Conservation (phyloP, 2,797 vertebrate species). For the Natrix natrix region DNA sequence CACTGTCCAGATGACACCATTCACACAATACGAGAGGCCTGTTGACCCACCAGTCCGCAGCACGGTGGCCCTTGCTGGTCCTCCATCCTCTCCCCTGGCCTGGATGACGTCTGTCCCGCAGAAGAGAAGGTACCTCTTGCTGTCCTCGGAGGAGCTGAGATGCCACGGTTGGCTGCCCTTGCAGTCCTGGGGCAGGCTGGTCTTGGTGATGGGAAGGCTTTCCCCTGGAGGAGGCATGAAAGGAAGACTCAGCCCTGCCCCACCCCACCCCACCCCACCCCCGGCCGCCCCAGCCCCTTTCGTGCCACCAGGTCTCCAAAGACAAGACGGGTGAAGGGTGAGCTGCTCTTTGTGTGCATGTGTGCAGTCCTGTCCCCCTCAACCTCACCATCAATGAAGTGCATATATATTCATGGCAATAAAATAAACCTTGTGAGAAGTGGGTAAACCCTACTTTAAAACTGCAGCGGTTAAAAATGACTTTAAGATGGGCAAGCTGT, state of each 20-base stretch:
- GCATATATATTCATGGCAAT: too few species aligned
- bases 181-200: conserved; percentile 46
- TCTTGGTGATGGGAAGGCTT: conserved; percentile 77
- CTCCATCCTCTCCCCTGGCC: conserved; percentile 54
- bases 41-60: conserved; percentile 70
- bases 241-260: neutral
- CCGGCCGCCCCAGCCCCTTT: too few species aligned
- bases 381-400: too few species aligned
- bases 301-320: rapidly evolving
- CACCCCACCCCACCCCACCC: too few species aligned
- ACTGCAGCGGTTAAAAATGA: too few species aligned
- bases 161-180: conserved; percentile 67
- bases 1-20: neutral
- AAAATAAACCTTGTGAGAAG: too few species aligned
- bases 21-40: neutral
- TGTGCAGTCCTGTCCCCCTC: neutral
- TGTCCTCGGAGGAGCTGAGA: conserved; percentile 64
- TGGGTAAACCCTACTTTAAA: too few species aligned
- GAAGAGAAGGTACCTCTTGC: conserved; percentile 73
- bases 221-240: conserved; percentile 68
- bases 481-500: too few species aligned
- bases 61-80: conserved; percentile 68
- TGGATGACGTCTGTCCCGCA: conserved; percentile 79
- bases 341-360: neutral
- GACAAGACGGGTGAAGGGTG: rapidly evolving